Percentiles rank a stretch among this genome's conserved stretches.
Conservation (phyloP, 2,888 invertebrate genomes). For the Plagodis pulveraria region DNA sequence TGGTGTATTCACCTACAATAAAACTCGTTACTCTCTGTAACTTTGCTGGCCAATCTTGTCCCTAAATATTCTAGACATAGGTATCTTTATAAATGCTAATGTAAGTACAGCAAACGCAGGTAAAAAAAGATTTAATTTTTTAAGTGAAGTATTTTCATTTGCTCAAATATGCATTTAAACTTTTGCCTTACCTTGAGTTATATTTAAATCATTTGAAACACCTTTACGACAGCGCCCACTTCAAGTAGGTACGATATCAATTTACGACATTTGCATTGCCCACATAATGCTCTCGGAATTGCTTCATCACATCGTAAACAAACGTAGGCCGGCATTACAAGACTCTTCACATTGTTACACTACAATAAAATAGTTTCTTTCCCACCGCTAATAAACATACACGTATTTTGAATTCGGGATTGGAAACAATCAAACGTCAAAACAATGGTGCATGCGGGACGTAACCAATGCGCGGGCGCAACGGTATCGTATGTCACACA, state of each 20-base stretch:
- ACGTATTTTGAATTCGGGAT: conserved; percentile 31
- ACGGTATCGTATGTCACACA: conserved; percentile 26
- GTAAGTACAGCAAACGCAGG: too few species aligned
- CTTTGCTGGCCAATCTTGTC: too few species aligned
- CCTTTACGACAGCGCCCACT: conserved; percentile 16
- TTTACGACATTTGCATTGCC: conserved; percentile 22
- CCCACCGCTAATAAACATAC: conserved; percentile 38
- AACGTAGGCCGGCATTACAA: conserved; percentile 20
- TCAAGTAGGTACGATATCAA: conserved; percentile 3
- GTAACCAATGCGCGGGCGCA: conserved; percentile 27
- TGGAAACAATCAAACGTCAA: conserved; percentile 34
- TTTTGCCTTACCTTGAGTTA: conserved; percentile 9
- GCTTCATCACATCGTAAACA: conserved; percentile 26
- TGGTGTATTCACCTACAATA: too few species aligned
- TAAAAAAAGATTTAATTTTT: too few species aligned
- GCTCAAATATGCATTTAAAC: too few species aligned
- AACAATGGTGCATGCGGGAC: conserved; percentile 32
- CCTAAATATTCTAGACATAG: too few species aligned
- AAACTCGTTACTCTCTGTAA: too few species aligned
- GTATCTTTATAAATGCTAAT: too few species aligned
- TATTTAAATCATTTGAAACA: conserved; percentile 11
- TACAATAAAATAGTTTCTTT: conserved; percentile 36
- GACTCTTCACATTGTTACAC: conserved; percentile 31
- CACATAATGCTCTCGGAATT: conserved; percentile 20
- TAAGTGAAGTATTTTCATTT: too few species aligned